phyloP scores from a whole-genome alignment of 2,888 invertebrate genomes.

The Syrphus vitripennis region DNA sequence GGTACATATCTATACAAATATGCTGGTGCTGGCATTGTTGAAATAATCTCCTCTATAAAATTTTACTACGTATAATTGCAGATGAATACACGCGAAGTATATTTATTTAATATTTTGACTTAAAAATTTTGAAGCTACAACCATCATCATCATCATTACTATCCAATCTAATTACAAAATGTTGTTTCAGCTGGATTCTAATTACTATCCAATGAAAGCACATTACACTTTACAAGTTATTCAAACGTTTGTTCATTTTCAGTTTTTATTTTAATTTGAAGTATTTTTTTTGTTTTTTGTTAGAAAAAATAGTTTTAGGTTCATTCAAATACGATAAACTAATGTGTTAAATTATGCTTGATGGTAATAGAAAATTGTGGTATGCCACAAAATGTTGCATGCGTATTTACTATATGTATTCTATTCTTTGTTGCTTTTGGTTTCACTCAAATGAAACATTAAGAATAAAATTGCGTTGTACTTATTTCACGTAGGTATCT shows the following conservation, averaged over 20 bases:
- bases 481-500: too few relatives aligned
- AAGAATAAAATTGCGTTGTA: too few relatives aligned
- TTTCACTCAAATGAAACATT: too few relatives aligned
- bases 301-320: too few relatives aligned
- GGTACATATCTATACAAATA: not conserved
- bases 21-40: not conserved
- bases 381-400: not conserved
- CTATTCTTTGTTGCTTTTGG: too few relatives aligned
- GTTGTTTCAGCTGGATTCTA: not conserved
- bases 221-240: not conserved
- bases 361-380: not conserved
- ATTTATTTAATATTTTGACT: slow-evolving; percentile 4
- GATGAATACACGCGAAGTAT: not conserved
- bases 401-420: too few relatives aligned
- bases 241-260: not conserved
- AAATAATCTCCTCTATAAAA: not conserved
- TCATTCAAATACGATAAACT: not conserved
- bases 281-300: not conserved
- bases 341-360: not conserved
- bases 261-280: not conserved
- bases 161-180: not conserved
- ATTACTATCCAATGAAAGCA: not conserved
- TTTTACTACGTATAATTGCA: not conserved
- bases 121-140: not conserved
- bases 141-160: not conserved